Conservation (phyloP, 2,113 vertebrate species). For the Opisthocomus hoazin region DNA sequence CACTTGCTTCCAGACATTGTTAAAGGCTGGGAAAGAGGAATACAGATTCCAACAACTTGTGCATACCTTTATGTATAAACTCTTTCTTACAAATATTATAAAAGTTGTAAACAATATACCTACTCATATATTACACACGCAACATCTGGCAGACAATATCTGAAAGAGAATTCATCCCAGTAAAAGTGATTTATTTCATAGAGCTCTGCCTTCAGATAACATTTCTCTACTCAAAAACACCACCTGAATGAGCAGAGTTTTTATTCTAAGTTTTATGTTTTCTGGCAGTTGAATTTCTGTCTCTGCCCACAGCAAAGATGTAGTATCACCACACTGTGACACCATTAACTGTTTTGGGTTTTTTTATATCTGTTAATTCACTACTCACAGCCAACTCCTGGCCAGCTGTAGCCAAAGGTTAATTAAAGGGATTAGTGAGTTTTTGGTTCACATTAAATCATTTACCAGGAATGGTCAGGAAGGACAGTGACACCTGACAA, state of each 20-base stretch:
- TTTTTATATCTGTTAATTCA: neutral
- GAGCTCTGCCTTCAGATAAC: neutral
- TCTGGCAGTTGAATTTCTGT: neutral
- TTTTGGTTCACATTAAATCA: neutral
- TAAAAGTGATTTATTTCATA: neutral
- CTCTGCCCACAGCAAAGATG: neutral
- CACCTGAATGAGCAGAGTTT: neutral
- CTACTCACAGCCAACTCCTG: neutral
- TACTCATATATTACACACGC: neutral
- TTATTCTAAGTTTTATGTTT: neutral
- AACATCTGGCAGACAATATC: neutral
- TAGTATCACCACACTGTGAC: neutral
- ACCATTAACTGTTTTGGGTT: accelerated
- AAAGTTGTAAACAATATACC: neutral
- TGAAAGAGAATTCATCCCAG: neutral
- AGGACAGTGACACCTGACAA: neutral
- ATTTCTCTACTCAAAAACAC: neutral
- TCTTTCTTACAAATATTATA: neutral
- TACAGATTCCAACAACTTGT: neutral
- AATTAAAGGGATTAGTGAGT: neutral
- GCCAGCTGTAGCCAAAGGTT: neutral
- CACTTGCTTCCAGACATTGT: neutral
- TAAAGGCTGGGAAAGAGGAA: neutral
- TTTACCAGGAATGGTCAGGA: neutral
- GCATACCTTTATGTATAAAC: neutral